Conservation (phyloP, 2,113 vertebrate genomes). For the Seriola aureovittata region DNA sequence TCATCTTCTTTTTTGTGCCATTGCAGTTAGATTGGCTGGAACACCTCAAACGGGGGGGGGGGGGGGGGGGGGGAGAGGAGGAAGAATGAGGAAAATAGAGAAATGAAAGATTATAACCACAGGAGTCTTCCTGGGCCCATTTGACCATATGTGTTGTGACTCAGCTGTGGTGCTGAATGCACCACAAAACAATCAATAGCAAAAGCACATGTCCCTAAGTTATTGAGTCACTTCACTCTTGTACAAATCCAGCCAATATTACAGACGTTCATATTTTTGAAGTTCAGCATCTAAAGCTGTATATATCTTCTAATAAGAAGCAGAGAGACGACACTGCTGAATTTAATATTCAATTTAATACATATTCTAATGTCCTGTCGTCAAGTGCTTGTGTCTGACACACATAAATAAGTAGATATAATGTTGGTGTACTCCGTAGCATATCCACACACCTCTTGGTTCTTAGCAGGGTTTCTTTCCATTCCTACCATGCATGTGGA, state of each 20-base stretch:
- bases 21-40: constrained; percentile 16
- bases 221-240: constrained; percentile 10
- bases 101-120: constrained; percentile 2
- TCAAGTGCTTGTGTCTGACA: too few species aligned
- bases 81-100: background rate
- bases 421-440: background rate
- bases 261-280: constrained; percentile 2
- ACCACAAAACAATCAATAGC: constrained; percentile 8
- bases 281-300: background rate
- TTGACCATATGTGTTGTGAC: constrained; percentile 13
- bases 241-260: background rate
- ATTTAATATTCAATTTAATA: too few species aligned
- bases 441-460: constrained; percentile 1
- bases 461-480: constrained; percentile 3
- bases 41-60: background rate
- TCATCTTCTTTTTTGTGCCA: constrained; percentile 8
- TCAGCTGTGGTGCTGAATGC: constrained; percentile 15
- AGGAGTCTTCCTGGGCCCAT: constrained; percentile 18
- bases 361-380: background rate
- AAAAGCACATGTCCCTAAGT: background rate
- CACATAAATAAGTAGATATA: background rate
- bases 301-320: background rate
- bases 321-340: background rate
- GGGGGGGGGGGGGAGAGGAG: background rate
- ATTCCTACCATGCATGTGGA: constrained; percentile 14